These are phyloP conservation scores for Hoplodrina ambigua DNA, from an alignment of 2,888 invertebrate genomes.

Conservation along the genomic window DNA sequence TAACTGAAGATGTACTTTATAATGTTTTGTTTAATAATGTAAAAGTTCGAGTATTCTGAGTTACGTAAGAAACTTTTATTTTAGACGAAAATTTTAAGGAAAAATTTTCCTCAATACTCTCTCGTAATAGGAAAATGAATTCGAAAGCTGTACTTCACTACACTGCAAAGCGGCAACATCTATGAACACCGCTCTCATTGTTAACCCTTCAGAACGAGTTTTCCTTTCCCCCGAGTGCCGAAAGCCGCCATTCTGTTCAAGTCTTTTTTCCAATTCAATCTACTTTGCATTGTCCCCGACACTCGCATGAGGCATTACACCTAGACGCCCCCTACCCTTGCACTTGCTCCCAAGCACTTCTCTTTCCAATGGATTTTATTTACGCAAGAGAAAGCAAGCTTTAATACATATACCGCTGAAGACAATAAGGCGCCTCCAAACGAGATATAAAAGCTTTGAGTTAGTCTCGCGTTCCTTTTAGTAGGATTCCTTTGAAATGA, in stretches of 20 bases:
- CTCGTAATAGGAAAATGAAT: constrained; percentile 55
- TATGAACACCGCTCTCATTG: constrained; percentile 82
- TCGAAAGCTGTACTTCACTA: constrained; percentile 47
- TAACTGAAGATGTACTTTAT: neutral
- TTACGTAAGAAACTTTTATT: constrained; percentile 35
- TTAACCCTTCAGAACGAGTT: constrained; percentile 83
- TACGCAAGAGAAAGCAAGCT: constrained; percentile 90
- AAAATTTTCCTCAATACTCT: constrained; percentile 41
- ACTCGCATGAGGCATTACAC: constrained; percentile 90
- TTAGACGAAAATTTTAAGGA: constrained; percentile 29
- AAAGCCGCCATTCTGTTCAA: constrained; percentile 85
- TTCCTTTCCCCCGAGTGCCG: constrained; percentile 80
- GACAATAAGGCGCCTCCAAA: constrained; percentile 89
- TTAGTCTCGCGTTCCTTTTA: constrained; percentile 88
- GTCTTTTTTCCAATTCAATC: constrained; percentile 90
- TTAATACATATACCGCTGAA: constrained; percentile 89
- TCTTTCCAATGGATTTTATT: constrained; percentile 88
- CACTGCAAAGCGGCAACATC: constrained; percentile 68
- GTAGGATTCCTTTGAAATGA: constrained; percentile 90
- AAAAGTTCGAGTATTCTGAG: neutral
- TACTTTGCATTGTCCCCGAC: constrained; percentile 89
- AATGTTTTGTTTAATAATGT: neutral
- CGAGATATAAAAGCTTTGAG: constrained; percentile 91
- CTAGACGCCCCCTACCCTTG: constrained; percentile 81
- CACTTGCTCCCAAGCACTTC: constrained; percentile 86